Conservation (phyloP, 1,140 invertebrate genomes). For the Tyrophagus putrescentiae region DNA sequence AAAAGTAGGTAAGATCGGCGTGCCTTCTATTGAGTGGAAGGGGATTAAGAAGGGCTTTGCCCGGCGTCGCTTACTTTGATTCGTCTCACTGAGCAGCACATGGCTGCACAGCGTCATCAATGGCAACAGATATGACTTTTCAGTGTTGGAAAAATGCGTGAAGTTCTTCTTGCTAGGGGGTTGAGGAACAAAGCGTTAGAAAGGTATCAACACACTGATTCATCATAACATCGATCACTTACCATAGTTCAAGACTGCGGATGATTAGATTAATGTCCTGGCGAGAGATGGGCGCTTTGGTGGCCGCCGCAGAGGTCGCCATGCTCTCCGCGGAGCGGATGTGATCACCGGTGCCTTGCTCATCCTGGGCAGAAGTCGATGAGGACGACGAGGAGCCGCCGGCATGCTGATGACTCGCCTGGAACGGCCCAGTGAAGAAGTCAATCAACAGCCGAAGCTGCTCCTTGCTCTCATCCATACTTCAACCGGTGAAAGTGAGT, state of each 20-base stretch:
- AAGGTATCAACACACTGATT: not conserved
- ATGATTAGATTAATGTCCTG: not conserved
- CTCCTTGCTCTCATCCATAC: constrained; percentile 14
- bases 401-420: not conserved
- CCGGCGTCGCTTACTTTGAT: constrained; percentile 15
- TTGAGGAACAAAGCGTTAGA: not conserved
- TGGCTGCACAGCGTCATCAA: constrained; percentile 12
- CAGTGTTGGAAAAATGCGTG: constrained; percentile 7
- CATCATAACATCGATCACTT: not conserved
- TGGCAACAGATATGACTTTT: constrained; percentile 4
- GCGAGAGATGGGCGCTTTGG: not conserved
- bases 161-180: constrained; percentile 5
- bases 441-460: constrained; percentile 4
- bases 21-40: not conserved
- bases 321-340: no score
- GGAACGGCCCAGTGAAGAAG: constrained; percentile 4
- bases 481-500: no score
- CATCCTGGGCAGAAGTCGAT: no score
- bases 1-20: not conserved
- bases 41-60: not conserved
- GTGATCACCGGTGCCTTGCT: no score
- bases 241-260: constrained; percentile 12
- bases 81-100: constrained; percentile 6
- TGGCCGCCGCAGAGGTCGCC: no score
- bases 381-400: no score